Base-by-base conservation (phyloP, 1,140 invertebrate genomes). In the Pinna nobilis region DNA sequence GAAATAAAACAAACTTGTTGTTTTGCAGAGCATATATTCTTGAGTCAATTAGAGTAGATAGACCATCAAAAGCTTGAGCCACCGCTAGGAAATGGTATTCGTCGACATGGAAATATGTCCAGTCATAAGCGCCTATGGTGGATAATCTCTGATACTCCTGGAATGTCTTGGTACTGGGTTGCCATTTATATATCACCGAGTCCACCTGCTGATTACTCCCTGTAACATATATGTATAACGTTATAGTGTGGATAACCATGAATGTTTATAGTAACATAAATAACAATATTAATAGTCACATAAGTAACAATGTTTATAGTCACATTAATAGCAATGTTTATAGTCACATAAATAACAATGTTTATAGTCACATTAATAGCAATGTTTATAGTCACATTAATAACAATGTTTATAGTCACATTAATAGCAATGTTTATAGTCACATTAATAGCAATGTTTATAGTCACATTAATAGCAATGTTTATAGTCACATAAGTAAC, bases 121-220 rank as follows among this genome's bases (percentile, higher is more conserved):
- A 88, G 61, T 88, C 87, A 55, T 84, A 85, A 0, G 87, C 87
- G 9, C 86, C 86, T 1, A 76, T 72, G 7, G 87, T 87, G 23
- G 69, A 37, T 25, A 88, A 76, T 6, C 51, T 71, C 76, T 88
- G 86, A 32, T 77, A 71, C 64, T 81, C 64, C 33, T 74, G 47
- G 55, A 87, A 86, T n/a, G 63, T 32, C 4, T 78, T 61, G 1
- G 15, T 33, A 11, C 63, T 78, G 20, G 35, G 20, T 49, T 84
- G 77, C 84, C 85, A 88, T 64, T 77, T 76, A 66, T 84, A 85
- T 28, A 88, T 77, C 11, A 83, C 71, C 1, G 87, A 88, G 20
- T 85, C 77, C 0, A 84, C 76, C 15, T 78, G 50, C 47, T 81
- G 82, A 35, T 79, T 81, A 11, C 78, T 44, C 20, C 82, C 85